Base-by-base conservation (phyloP, 1,140 invertebrate species). In the Zaprionus capensis region DNA sequence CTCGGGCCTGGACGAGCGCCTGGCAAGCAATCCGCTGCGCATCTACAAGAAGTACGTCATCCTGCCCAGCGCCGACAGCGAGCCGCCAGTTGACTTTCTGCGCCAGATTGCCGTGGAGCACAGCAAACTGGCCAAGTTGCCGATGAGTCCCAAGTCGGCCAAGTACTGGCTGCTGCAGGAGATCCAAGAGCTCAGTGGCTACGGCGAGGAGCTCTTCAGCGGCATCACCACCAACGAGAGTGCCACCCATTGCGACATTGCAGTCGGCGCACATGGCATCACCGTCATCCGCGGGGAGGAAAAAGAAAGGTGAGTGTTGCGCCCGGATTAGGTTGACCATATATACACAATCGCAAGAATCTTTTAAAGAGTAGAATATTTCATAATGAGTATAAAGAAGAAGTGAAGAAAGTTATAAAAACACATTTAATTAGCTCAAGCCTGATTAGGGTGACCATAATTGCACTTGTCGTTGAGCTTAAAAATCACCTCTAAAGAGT, bases 201-300 rank as follows among this genome's bases (percentile, higher is more conserved):
- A 97, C 92, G 97, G 97, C 1, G 96, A 97, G 92, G 97, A 98
- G 92, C 93, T 96, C 71, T 98, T 97, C 92, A 95, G 96, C 84
- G 96, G 95, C 64, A 96, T 96, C 82, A 94, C 94, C 14, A 94
- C 93, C 34, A 83, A 85, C 38, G 88, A 92, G 65, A 84, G 76
- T 70, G 83, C 92, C 63, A 55, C 69, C 1, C 85, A 82, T 14
- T 92, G 92, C 51, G 91, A 92, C 71, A 88, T 93, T 34, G 82
- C 91, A 5, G 97, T 98, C 14, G 96, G 97, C 3, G 96, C 97
- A 0, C 96, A 96, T 82, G 97, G 97, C 66, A 95, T 97, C 66
- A 95, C 95, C 56, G 94, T 97, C 15, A 96, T 96, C 90, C 93
- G 94, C 9, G 94, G 94, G 17, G 94, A 94, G 72, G 92, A 92